Conservation (phyloP, 1,140 invertebrate genomes). For the Drosophila rufa region DNA sequence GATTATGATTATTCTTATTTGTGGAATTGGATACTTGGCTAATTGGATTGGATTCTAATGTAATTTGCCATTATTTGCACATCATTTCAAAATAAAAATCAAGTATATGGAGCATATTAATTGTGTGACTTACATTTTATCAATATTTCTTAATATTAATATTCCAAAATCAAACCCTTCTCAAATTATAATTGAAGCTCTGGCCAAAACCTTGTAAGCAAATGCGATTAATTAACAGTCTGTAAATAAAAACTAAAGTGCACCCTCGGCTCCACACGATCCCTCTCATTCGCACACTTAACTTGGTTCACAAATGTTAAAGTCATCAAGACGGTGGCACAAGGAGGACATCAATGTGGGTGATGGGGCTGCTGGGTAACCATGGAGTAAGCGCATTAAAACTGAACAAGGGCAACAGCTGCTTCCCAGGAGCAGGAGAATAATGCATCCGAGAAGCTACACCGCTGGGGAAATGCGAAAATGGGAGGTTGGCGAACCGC, state of each 20-base stretch:
- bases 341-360: slow-evolving; percentile 6
- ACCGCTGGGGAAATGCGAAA: not conserved
- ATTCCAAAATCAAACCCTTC: no score
- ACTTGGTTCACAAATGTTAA: slow-evolving; percentile 20
- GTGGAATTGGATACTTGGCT: no score
- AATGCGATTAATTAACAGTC: slow-evolving; percentile 14
- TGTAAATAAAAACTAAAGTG: slow-evolving; percentile 6
- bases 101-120: no score
- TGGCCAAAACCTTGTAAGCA: not conserved
- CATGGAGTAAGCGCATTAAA: slow-evolving; percentile 57
- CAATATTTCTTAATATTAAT: no score
- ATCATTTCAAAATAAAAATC: no score
- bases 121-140: no score
- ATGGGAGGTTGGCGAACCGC: slow-evolving; percentile 11
- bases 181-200: no score
- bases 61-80: no score
- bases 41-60: no score
- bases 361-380: slow-evolving; percentile 4
- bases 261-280: not conserved
- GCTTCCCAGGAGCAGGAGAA: slow-evolving; percentile 19
- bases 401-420: slow-evolving; percentile 62
- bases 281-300: slow-evolving; percentile 1
- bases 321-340: slow-evolving; percentile 18
- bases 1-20: no score
- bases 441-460: slow-evolving; percentile 22